Evolutionary conservation across 2,113 vertebrate genomes (phyloP).

Genomic region (Lathamus discolor): DNA sequence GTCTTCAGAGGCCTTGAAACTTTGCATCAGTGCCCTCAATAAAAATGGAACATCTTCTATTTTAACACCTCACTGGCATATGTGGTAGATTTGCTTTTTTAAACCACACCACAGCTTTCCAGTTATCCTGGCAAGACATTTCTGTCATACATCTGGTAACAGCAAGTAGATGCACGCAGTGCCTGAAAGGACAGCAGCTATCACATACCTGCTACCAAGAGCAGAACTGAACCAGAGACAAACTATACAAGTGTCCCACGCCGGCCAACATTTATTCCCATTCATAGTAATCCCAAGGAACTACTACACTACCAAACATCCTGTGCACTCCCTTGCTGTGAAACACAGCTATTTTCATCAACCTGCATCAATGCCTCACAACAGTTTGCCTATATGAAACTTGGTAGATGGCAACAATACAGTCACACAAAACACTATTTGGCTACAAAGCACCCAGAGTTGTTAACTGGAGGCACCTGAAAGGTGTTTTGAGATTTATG

Average conservation of each 20-base stretch:
- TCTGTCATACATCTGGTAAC: background rate
- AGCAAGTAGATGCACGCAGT: fast-evolving
- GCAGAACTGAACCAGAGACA: background rate
- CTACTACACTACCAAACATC: background rate
- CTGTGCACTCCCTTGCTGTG: background rate
- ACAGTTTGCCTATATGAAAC: fast-evolving
- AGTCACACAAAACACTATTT: background rate
- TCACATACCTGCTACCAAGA: fast-evolving
- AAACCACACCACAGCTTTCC: background rate
- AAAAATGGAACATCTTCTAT: background rate
- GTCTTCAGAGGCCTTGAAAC: background rate
- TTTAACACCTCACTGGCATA: background rate
- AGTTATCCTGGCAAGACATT: background rate
- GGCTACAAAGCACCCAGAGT: fast-evolving
- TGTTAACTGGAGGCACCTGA: background rate
- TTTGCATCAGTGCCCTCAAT: background rate
- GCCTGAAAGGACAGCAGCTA: background rate
- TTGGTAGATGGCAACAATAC: background rate
- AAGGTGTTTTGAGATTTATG: fast-evolving
- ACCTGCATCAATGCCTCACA: fast-evolving
- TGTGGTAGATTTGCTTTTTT: background rate
- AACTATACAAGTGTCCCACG: background rate
- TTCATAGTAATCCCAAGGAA: background rate
- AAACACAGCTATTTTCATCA: background rate
- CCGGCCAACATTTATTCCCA: background rate